These are phyloP conservation scores for Penaeus indicus DNA, from an alignment of 1,140 invertebrate genomes.

Conservation along the genomic window DNA sequence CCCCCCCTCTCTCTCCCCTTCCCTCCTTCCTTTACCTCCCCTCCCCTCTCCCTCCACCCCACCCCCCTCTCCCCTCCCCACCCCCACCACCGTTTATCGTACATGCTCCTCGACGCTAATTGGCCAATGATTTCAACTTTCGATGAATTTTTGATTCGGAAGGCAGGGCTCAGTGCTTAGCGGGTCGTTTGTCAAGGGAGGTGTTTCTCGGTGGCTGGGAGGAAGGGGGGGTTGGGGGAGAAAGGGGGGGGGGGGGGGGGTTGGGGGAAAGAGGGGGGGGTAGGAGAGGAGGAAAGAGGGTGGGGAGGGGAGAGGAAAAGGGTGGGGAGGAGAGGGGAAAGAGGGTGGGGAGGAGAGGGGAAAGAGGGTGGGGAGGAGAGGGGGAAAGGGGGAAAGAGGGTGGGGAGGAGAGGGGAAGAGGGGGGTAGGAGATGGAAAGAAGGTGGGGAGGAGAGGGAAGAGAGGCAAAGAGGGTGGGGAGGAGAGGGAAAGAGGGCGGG, in stretches of 20 bases:
- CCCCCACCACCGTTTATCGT: constrained; percentile 14
- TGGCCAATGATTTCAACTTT: constrained; percentile 51
- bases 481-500: no score
- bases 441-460: not conserved
- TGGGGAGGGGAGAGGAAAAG: not conserved
- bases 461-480: not conserved
- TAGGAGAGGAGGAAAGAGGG: not conserved
- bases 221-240: not conserved
- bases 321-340: not conserved
- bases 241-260: not conserved
- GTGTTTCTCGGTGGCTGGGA: no score
- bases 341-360: not conserved
- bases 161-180: constrained; percentile 29
- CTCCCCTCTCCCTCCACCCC: not conserved
- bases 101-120: constrained; percentile 31
- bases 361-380: not conserved
- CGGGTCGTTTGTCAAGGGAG: constrained; percentile 26
- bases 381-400: not conserved
- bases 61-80: not conserved
- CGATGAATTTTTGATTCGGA: constrained; percentile 54
- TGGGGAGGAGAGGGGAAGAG: no score
- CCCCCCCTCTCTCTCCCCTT: not conserved
- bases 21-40: not conserved
- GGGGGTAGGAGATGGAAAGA: not conserved
- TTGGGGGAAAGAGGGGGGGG: not conserved